These are phyloP conservation scores for Phycodurus eques DNA, from an alignment of 2,113 vertebrate genomes.

Conservation along the genomic window DNA sequence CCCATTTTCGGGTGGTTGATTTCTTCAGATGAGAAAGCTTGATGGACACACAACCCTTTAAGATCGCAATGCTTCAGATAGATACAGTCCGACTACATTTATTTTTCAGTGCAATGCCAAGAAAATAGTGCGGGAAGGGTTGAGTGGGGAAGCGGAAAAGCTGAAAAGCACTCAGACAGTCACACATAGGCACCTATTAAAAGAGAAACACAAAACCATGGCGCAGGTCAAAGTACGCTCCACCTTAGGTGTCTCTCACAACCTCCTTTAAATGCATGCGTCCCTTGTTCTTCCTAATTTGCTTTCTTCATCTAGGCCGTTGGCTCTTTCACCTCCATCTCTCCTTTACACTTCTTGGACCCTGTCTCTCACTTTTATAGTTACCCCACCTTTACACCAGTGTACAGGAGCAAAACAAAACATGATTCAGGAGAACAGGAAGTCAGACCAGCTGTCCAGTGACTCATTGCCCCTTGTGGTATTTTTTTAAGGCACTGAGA, in stretches of 20 bases:
- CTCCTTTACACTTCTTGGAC: constrained; percentile 42
- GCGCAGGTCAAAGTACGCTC: constrained; percentile 34
- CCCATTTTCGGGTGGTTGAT: constrained; percentile 64
- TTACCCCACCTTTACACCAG: constrained; percentile 24
- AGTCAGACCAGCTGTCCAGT: neutral
- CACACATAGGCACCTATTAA: constrained; percentile 34
- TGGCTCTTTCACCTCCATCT: constrained; percentile 33
- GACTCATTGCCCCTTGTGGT: neutral
- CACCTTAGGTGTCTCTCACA: constrained; percentile 4
- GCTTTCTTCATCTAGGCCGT: neutral
- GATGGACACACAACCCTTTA: constrained; percentile 44
- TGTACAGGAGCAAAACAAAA: constrained; percentile 24
- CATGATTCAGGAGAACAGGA: neutral
- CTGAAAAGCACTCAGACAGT: constrained; percentile 55
- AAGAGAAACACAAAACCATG: constrained; percentile 15
- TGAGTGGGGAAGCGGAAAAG: constrained; percentile 28
- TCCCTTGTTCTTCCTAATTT: constrained; percentile 1
- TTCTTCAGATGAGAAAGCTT: constrained; percentile 60
- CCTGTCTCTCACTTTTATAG: constrained; percentile 19
- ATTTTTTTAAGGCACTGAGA: neutral
- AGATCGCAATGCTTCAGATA: constrained; percentile 43
- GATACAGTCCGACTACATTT: constrained; percentile 56
- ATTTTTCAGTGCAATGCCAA: constrained; percentile 58
- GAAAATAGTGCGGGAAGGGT: constrained; percentile 31
- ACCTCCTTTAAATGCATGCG: constrained; percentile 2